These are phyloP conservation scores for Heliconius erato DNA, from an alignment of 2,888 invertebrate genomes.

Conservation along the genomic window DNA sequence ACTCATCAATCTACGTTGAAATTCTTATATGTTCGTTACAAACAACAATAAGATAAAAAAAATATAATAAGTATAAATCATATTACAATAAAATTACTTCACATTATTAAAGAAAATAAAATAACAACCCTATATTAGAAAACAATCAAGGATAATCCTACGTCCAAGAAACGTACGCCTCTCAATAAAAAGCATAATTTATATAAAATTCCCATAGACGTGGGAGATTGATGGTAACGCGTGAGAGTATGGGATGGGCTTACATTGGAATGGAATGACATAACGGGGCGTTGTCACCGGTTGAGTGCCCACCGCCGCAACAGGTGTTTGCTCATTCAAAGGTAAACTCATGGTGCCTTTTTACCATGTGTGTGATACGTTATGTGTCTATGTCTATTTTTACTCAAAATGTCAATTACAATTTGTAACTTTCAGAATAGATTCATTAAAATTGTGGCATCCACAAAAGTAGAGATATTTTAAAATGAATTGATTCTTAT, in stretches of 20 bases:
- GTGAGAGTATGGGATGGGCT: conserved; percentile 77
- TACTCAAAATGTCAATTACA: not conserved
- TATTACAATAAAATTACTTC: not conserved
- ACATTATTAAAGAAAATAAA: conserved; percentile 21
- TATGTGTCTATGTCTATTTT: not conserved
- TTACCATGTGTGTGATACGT: conserved; percentile 17
- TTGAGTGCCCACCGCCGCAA: conserved; percentile 60
- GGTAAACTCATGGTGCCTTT: conserved; percentile 12
- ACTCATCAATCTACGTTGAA: too few relatives aligned
- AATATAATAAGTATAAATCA: not conserved
- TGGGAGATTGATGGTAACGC: conserved; percentile 70
- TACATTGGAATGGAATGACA: conserved; percentile 73
- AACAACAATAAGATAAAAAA: too few relatives aligned
- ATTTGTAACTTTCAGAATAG: not conserved
- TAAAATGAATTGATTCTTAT: too few relatives aligned
- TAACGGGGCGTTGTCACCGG: conserved; percentile 71
- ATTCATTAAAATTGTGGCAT: too few relatives aligned
- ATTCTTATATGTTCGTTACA: too few relatives aligned
- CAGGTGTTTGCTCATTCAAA: conserved; percentile 60
- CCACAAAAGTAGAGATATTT: too few relatives aligned
- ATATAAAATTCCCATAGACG: conserved; percentile 64
- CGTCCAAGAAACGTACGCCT: conserved; percentile 36
- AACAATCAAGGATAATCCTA: conserved; percentile 44
- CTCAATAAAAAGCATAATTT: conserved; percentile 52
- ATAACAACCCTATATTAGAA: conserved; percentile 34